Evolutionary conservation across 2,113 vertebrate genomes (phyloP).

Genomic region (Pseudonaja textilis): DNA sequence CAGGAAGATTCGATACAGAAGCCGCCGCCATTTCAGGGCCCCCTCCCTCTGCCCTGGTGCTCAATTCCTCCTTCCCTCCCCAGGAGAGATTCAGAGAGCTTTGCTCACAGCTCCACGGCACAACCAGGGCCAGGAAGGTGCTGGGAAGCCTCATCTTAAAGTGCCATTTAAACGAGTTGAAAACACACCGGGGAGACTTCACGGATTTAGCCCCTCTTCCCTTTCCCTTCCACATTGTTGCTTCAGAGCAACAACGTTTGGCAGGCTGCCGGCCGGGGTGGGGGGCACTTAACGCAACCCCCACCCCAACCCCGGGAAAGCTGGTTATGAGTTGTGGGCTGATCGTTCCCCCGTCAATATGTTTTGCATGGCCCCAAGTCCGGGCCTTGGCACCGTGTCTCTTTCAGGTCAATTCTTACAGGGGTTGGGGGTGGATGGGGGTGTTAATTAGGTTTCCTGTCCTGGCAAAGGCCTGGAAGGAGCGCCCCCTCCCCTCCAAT

Average conservation of each 20-base stretch:
- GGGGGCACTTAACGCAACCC: too few relatives aligned
- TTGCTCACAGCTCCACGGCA: constrained; percentile 17
- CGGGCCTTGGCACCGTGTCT: background rate
- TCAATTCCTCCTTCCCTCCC: background rate
- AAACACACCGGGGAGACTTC: background rate
- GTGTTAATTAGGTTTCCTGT: background rate
- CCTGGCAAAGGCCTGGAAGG: background rate
- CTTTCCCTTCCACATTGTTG: background rate
- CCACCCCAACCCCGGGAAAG: background rate
- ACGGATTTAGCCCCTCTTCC: background rate
- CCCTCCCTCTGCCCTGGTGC: too few relatives aligned
- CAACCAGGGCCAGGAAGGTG: background rate
- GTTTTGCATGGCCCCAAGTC: background rate
- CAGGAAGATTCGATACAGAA: background rate
- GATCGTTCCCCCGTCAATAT: background rate
- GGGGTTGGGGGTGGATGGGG: too few relatives aligned
- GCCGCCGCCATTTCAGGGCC: background rate
- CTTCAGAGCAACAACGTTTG: background rate
- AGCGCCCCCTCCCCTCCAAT: background rate
- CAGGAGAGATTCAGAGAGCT: constrained; percentile 41
- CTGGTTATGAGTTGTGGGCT: background rate
- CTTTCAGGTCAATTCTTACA: background rate
- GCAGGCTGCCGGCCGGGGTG: background rate
- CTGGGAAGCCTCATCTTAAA: background rate
- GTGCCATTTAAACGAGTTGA: background rate